These are phyloP conservation scores for Chiroxiphia lanceolata DNA, from an alignment of 2,797 vertebrate genomes.

Conservation along the genomic window DNA sequence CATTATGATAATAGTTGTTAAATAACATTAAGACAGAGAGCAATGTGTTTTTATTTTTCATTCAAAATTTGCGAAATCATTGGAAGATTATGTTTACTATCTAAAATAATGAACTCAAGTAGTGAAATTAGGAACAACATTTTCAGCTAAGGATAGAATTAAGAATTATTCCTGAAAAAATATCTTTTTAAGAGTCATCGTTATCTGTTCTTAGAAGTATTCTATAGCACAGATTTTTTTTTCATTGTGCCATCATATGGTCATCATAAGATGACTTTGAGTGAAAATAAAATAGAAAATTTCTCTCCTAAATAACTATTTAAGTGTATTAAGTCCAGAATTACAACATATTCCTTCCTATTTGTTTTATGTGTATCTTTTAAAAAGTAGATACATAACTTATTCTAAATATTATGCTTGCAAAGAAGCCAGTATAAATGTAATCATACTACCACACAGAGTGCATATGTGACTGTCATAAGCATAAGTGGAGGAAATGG, in stretches of 20 bases:
- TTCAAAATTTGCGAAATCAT: slow-evolving; percentile 18
- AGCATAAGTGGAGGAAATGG: background rate
- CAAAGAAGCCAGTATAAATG: background rate
- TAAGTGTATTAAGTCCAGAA: slow-evolving; percentile 5
- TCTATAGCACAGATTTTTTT: background rate
- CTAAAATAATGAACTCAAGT: slow-evolving; percentile 39
- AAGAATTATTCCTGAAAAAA: background rate
- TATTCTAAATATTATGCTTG: background rate
- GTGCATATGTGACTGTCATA: slow-evolving; percentile 56
- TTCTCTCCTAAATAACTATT: background rate
- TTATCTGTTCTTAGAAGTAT: background rate
- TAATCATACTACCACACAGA: background rate
- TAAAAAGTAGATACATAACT: background rate
- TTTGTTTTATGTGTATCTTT: background rate
- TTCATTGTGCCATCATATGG: background rate
- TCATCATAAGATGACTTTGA: slow-evolving; percentile 11
- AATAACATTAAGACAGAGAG: slow-evolving; percentile 19
- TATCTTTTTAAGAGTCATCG: background rate
- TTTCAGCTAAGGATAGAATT: slow-evolving; percentile 23
- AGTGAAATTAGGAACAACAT: slow-evolving; percentile 27
- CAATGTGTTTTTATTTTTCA: slow-evolving; percentile 52
- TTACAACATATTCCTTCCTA: slow-evolving; percentile 11
- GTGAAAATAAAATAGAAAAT: background rate
- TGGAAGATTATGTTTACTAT: slow-evolving; percentile 19
- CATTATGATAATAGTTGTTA: slow-evolving; percentile 54